A percentile compares a stretch with the other conserved stretches of the same genome.
These are phyloP conservation scores for Drosophila triauraria DNA, from an alignment of 1,140 invertebrate species.

Conservation along the genomic window DNA sequence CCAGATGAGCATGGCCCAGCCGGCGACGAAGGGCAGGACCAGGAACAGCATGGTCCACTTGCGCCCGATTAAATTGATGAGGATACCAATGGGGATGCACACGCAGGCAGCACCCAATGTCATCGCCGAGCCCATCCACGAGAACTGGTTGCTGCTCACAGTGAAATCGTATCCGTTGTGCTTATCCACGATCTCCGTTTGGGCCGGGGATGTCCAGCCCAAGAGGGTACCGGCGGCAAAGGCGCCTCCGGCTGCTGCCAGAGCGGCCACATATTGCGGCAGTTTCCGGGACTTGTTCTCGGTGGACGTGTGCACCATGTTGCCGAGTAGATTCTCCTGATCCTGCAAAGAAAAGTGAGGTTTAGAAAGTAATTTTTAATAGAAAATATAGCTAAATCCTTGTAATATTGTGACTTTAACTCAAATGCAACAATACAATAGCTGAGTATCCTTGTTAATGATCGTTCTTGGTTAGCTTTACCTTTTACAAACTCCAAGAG, in stretches of 20 bases:
- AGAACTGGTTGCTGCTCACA: slow-evolving; percentile 86
- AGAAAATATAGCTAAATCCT: neutral
- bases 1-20: slow-evolving; percentile 92
- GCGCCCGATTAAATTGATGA: slow-evolving; percentile 91
- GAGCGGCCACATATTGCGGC: slow-evolving; percentile 89
- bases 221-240: slow-evolving; percentile 88
- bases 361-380: neutral
- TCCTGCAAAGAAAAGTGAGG: slow-evolving; percentile 56
- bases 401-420: neutral
- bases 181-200: slow-evolving; percentile 80
- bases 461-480: neutral
- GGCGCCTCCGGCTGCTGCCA: slow-evolving; percentile 87
- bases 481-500: slow-evolving; percentile 2
- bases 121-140: slow-evolving; percentile 90
- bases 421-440: neutral
- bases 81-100: slow-evolving; percentile 90
- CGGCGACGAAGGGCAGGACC: slow-evolving; percentile 89
- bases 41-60: slow-evolving; percentile 90
- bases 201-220: slow-evolving; percentile 92
- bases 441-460: neutral
- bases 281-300: slow-evolving; percentile 85
- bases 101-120: slow-evolving; percentile 90
- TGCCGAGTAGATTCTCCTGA: slow-evolving; percentile 79
- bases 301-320: slow-evolving; percentile 75
- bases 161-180: slow-evolving; percentile 86